Evolutionary conservation across 1,140 invertebrate genomes (phyloP).

Genomic region (Centruroides vittatus): DNA sequence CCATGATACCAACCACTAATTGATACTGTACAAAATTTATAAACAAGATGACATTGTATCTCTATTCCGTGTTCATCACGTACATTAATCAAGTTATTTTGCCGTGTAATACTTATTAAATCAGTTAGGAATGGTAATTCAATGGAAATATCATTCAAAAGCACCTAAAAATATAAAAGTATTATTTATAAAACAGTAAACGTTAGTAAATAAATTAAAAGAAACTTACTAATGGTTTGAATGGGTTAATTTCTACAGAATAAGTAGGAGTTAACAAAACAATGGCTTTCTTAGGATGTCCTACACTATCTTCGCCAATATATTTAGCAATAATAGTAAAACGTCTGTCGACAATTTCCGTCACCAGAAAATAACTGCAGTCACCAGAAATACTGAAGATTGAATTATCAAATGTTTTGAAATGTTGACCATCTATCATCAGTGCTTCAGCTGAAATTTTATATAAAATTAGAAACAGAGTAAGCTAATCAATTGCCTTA

Average conservation of each 20-base stretch:
- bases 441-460: slow-evolving; percentile 36
- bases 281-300: too few relatives aligned
- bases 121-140: slow-evolving; percentile 49
- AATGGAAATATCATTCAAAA: slow-evolving; percentile 26
- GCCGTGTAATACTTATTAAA: slow-evolving; percentile 23
- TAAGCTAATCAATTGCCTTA: too few relatives aligned
- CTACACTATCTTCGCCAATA: slow-evolving; percentile 12
- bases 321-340: slow-evolving; percentile 37
- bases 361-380: slow-evolving; percentile 67
- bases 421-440: slow-evolving; percentile 57
- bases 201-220: too few relatives aligned
- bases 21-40: slow-evolving; percentile 26
- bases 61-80: slow-evolving; percentile 22
- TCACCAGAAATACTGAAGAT: slow-evolving; percentile 58
- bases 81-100: slow-evolving; percentile 26
- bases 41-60: slow-evolving; percentile 22
- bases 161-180: slow-evolving; percentile 25
- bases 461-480: too few relatives aligned
- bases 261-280: too few relatives aligned
- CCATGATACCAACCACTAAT: slow-evolving; percentile 48
- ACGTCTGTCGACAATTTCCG: slow-evolving; percentile 51
- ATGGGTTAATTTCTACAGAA: too few relatives aligned
- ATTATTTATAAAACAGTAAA: too few relatives aligned
- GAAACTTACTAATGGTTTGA: too few relatives aligned
- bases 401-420: slow-evolving; percentile 72